Conservation (phyloP, 2,113 vertebrate genomes). For the Acinonyx jubatus region DNA sequence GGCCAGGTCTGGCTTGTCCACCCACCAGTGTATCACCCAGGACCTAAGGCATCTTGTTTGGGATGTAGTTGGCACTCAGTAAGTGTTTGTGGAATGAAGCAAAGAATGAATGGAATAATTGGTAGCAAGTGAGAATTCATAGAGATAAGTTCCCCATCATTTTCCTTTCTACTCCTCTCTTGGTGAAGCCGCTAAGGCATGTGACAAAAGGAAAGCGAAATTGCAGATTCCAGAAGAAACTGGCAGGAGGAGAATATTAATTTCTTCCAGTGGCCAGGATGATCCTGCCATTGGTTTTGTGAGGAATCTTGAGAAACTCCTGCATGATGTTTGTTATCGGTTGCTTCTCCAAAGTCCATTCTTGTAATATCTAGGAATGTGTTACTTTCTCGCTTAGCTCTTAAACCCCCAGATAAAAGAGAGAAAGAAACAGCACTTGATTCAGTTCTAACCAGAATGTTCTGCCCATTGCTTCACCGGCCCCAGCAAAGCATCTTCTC, state of each 20-base stretch:
- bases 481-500: background rate
- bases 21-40: background rate
- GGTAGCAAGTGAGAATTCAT: conserved; percentile 10
- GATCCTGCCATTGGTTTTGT: background rate
- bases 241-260: background rate
- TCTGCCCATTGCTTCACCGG: background rate
- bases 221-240: background rate
- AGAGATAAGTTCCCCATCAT: background rate
- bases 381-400: background rate
- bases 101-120: background rate
- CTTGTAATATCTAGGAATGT: background rate
- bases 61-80: background rate
- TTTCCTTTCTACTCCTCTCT: background rate
- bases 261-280: background rate
- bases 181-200: background rate
- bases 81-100: background rate
- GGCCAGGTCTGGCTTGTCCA: background rate
- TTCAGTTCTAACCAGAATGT: background rate
- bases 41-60: background rate
- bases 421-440: background rate
- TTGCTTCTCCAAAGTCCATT: background rate
- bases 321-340: background rate
- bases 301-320: background rate
- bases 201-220: background rate
- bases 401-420: background rate